Evolutionary conservation across 2,113 vertebrate genomes (phyloP).

Genomic region (Azemiops feae): DNA sequence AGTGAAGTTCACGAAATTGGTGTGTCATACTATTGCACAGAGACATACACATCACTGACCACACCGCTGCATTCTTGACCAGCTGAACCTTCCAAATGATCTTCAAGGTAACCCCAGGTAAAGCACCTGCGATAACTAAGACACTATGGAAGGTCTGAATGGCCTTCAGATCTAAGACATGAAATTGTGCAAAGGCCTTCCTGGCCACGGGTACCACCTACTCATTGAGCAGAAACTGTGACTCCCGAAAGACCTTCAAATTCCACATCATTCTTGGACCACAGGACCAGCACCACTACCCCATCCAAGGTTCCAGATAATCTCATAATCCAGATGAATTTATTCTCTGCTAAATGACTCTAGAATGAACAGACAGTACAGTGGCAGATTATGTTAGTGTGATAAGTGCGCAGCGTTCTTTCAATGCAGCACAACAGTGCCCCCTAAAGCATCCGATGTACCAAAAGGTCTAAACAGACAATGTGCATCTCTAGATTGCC

Average conservation of each 20-base stretch:
- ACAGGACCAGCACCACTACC: neutral
- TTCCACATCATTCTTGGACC: neutral
- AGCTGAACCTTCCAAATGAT: neutral
- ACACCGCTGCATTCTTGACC: neutral
- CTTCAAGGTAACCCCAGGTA: neutral
- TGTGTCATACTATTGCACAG: neutral
- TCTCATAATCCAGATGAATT: neutral
- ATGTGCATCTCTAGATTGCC: neutral
- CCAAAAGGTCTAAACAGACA: neutral
- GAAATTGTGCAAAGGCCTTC: neutral
- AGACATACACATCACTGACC: neutral
- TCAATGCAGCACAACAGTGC: neutral
- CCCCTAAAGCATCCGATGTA: neutral
- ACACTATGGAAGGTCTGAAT: neutral
- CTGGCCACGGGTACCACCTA: neutral
- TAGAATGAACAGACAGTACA: neutral
- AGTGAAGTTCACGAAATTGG: neutral
- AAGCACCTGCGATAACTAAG: neutral
- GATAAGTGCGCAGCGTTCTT: neutral
- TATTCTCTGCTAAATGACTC: neutral
- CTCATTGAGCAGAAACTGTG: neutral
- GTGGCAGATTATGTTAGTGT: neutral
- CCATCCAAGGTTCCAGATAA: neutral
- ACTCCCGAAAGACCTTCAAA: neutral
- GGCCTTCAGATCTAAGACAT: neutral